These are phyloP conservation scores for Aix galericulata DNA, from an alignment of 2,113 vertebrate genomes.

Conservation along the genomic window DNA sequence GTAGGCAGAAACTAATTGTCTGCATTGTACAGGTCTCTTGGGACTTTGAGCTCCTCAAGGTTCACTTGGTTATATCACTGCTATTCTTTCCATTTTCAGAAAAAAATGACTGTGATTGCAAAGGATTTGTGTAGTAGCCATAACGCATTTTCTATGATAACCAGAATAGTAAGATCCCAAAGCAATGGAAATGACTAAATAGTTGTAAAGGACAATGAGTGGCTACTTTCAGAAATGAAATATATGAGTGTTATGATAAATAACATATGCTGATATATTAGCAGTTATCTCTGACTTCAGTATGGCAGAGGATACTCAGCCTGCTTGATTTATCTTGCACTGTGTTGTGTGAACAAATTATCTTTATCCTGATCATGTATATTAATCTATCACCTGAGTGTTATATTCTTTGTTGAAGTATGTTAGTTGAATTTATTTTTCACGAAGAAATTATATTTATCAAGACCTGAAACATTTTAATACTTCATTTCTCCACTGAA, in stretches of 20 bases:
- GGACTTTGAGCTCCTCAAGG: background rate
- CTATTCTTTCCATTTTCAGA: constrained; percentile 14
- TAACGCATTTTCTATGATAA: constrained; percentile 10
- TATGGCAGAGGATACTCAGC: background rate
- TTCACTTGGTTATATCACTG: background rate
- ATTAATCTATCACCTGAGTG: background rate
- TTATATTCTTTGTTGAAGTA: background rate
- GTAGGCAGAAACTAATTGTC: constrained; percentile 59
- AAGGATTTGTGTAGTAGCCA: constrained; percentile 18
- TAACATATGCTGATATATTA: background rate
- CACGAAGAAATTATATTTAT: constrained; percentile 18
- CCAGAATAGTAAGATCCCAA: background rate
- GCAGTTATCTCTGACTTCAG: background rate
- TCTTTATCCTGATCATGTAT: background rate
- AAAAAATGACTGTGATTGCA: constrained; percentile 33
- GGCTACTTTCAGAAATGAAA: constrained; percentile 31
- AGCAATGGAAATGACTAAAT: constrained; percentile 22
- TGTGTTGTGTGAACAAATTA: constrained; percentile 11
- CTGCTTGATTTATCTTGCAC: background rate
- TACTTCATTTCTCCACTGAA: background rate
- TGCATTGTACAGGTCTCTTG: background rate
- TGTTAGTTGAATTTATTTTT: background rate
- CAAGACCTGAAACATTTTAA: background rate
- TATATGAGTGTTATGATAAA: background rate
- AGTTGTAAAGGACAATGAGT: background rate